Evolutionary conservation across 2,797 vertebrate species (phyloP).

Genomic region (Callimico goeldii): DNA sequence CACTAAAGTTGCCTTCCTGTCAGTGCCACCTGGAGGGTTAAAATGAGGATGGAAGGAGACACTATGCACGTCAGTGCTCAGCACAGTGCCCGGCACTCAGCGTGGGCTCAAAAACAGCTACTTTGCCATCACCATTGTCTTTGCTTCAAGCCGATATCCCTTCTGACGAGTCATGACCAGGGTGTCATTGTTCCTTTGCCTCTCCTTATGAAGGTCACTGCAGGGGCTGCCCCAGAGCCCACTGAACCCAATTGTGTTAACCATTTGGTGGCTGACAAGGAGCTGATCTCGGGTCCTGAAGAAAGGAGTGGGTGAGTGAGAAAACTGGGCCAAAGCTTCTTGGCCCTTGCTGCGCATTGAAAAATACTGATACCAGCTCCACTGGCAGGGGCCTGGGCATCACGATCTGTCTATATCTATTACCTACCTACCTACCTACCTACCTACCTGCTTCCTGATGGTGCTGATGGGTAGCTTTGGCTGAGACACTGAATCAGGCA

Average conservation of each 20-base stretch:
- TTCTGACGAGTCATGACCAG: neutral
- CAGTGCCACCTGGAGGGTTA: neutral
- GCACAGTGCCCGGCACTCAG: neutral
- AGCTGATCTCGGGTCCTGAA: neutral
- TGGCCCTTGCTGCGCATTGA: neutral
- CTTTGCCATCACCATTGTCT: neutral
- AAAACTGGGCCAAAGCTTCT: neutral
- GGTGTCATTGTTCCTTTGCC: neutral
- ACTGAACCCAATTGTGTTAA: neutral
- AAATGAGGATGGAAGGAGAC: neutral
- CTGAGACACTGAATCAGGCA: neutral
- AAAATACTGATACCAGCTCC: neutral
- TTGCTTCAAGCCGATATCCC: neutral
- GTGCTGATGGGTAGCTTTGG: neutral
- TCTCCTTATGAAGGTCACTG: neutral
- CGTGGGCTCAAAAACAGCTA: neutral
- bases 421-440: neutral
- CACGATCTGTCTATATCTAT: neutral
- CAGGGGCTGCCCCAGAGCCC: neutral
- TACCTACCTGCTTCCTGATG: neutral
- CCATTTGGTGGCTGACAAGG: neutral
- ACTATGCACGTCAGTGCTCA: rapidly evolving
- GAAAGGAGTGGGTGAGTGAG: neutral
- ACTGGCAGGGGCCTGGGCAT: neutral
- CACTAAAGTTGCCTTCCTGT: neutral